These are phyloP conservation scores for Phalangium opilio DNA, from an alignment of 2,888 invertebrate species.

Conservation along the genomic window DNA sequence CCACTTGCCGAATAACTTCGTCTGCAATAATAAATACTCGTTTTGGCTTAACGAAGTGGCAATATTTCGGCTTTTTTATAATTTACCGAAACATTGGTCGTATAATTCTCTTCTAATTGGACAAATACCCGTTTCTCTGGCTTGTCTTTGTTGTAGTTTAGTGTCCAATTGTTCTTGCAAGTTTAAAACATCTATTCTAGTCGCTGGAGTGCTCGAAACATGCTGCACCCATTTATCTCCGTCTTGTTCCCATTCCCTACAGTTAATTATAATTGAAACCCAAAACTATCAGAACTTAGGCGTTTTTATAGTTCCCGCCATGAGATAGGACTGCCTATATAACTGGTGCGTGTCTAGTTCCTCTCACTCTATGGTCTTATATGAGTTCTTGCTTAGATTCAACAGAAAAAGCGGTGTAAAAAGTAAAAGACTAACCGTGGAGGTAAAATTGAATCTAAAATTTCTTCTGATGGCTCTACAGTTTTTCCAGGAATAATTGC, in stretches of 20 bases:
- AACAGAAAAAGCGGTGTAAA: too few relatives aligned
- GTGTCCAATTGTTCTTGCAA: conserved; percentile 90
- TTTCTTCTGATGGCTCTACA: conserved; percentile 12
- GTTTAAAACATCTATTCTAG: conserved; percentile 85
- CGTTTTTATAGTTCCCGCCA: too few relatives aligned
- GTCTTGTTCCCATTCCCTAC: conserved; percentile 15
- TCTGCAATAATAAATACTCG: conserved; percentile 34
- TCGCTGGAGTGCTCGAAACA: conserved; percentile 92
- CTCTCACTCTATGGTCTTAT: too few relatives aligned
- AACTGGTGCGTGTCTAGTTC: too few relatives aligned
- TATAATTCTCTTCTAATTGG: conserved; percentile 83
- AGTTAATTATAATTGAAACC: background rate
- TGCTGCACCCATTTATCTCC: conserved; percentile 36
- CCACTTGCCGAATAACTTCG: conserved; percentile 79
- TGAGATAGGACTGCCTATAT: too few relatives aligned
- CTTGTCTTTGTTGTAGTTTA: conserved; percentile 73
- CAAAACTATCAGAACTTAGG: too few relatives aligned
- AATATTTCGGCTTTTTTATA: too few relatives aligned
- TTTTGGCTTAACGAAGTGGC: too few relatives aligned
- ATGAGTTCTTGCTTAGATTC: too few relatives aligned
- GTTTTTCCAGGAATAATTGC: too few relatives aligned
- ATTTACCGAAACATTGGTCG: conserved; percentile 84
- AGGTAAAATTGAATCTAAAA: conserved; percentile 12
- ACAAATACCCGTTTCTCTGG: conserved; percentile 90
- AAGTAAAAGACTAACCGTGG: too few relatives aligned